Conservation (phyloP, 2,888 invertebrate genomes). For the Eupelmus urozonus region DNA sequence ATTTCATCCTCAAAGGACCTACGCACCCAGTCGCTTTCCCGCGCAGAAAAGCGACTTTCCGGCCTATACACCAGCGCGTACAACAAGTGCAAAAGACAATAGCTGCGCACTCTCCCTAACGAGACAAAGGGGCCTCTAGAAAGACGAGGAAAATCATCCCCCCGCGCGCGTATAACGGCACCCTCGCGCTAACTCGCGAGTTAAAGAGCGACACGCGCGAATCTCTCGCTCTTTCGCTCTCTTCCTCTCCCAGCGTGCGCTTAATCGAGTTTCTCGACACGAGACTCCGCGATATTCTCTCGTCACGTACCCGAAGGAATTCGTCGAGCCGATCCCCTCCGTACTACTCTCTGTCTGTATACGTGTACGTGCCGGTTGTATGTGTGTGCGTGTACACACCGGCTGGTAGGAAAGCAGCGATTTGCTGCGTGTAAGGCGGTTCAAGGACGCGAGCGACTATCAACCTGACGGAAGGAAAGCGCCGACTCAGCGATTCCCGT, state of each 20-base stretch:
- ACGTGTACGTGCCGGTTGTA: background rate
- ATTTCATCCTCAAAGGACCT: background rate
- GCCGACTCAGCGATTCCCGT: conserved; percentile 44
- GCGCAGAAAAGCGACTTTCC: background rate
- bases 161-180: background rate
- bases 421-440: background rate
- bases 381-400: background rate
- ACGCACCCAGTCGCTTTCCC: background rate
- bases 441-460: conserved; percentile 40
- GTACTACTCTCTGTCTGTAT: background rate
- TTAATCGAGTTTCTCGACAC: conserved; percentile 43
- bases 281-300: background rate
- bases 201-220: conserved; percentile 34
- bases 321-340: conserved; percentile 37
- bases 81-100: background rate
- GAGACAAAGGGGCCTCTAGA: background rate
- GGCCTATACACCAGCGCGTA: background rate
- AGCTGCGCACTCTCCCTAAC: background rate
- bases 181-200: background rate
- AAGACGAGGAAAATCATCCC: conserved; percentile 6
- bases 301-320: conserved; percentile 58
- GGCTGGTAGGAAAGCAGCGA: background rate
- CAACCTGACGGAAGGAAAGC: conserved; percentile 43
- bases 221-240: no score
- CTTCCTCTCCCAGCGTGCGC: background rate